Evolutionary conservation across 1,140 invertebrate genomes (phyloP), one percentile per base, ranked within the genome.

Genomic region (Physella acuta): DNA sequence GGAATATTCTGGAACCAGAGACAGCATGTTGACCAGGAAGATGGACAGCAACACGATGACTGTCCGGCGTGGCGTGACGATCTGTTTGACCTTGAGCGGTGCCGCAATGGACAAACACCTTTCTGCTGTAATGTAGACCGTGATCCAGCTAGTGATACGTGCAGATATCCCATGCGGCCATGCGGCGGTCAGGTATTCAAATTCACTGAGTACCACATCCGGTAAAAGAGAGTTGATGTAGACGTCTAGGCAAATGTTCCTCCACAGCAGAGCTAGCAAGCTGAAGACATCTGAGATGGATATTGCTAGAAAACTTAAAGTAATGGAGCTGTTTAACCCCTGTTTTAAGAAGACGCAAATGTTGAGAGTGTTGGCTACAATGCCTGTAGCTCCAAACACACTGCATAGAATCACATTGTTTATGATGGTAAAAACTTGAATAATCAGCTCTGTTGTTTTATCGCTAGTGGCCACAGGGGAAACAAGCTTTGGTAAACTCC

Each of bases 51-150:
- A 2, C 3, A 66, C 24, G n/a, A 53, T n/a, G 2, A 36, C 37
- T 55, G 52, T 37, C 51, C 51, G 3, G 1, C 33, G 30, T 16
- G 49, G 26, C 20, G 49, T 66, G 17, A 66, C 37, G 5, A 53
- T 24, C 28, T 53, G 20, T 55, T 66, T 66, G 3, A 53, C 33
- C 34, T 66, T 66, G 2, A 66, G 33, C 4, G 63, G 63, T 5
- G 24, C 4, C 5, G 33, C 17, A 2, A 66, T 51, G 37, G 11
- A 66, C 14, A 66, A 51, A 37, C 17, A 66, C 17, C 63, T 30
- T 37, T 66, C 63, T 55, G 33, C 31, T 4, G 49, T 66, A 3
- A 66, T 24, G 51, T 30, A 66, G 3, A 51, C 63, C 17, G 63
- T 66, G 1, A 66, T 66, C 26, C 28, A 66, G 30, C 49, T 36